A percentile compares a stretch with the other conserved stretches of the same genome.
Evolutionary conservation across 2,797 vertebrate species (phyloP).

Genomic region (Kryptolebias ocellatus): DNA sequence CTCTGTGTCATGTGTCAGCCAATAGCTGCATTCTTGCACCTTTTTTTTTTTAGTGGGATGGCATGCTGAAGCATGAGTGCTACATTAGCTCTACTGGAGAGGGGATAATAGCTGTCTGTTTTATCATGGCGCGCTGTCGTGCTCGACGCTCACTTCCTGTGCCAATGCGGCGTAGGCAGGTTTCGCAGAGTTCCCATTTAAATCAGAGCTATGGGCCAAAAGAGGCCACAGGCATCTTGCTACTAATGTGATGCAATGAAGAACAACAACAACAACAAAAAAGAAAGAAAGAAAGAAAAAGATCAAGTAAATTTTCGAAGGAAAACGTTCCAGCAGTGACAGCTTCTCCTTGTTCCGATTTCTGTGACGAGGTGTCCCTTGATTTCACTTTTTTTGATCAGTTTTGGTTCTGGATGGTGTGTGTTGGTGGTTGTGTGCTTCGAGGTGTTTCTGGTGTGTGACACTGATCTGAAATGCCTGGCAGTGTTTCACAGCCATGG

Average conservation of each 20-base stretch:
- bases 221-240: slow-evolving; percentile 13
- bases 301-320: not conserved
- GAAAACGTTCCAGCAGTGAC: not conserved
- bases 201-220: slow-evolving; percentile 30
- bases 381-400: slow-evolving; percentile 57
- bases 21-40: slow-evolving; percentile 75
- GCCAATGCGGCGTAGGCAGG: slow-evolving; percentile 33
- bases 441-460: slow-evolving; percentile 69
- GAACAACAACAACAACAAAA: not conserved
- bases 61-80: slow-evolving; percentile 80
- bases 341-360: slow-evolving; percentile 46
- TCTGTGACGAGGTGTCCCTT: slow-evolving; percentile 49
- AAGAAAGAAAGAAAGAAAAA: not conserved
- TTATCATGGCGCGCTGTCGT: slow-evolving; percentile 51
- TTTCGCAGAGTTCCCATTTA: slow-evolving; percentile 40
- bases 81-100: slow-evolving; percentile 65
- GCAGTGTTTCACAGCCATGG: slow-evolving; percentile 76
- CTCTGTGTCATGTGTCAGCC: slow-evolving; percentile 76
- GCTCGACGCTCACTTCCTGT: slow-evolving; percentile 51
- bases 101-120: slow-evolving; percentile 55
- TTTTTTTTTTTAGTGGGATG: slow-evolving; percentile 65
- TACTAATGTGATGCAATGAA: slow-evolving; percentile 4
- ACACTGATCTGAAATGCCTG: slow-evolving; percentile 78
- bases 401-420: slow-evolving; percentile 74
- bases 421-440: slow-evolving; percentile 73